Percentiles rank a stretch among this genome's conserved stretches.
These are phyloP conservation scores for Agriopis leucophaearia DNA, from an alignment of 2,888 invertebrate species.

Conservation along the genomic window DNA sequence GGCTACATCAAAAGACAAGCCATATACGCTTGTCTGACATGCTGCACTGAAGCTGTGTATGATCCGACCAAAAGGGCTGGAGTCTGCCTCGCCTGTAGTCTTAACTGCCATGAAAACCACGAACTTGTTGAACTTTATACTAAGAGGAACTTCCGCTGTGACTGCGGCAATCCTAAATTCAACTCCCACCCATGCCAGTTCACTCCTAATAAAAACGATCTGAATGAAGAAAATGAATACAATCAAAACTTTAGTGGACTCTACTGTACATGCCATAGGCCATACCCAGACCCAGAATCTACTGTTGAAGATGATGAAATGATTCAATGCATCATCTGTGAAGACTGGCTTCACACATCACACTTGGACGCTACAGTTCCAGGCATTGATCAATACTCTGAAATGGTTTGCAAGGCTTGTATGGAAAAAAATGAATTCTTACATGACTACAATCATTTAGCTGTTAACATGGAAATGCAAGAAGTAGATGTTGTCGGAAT, in stretches of 20 bases:
- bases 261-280: constrained; percentile 96
- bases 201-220: constrained; percentile 86
- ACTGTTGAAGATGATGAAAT: constrained; percentile 92
- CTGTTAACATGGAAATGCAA: constrained; percentile 65
- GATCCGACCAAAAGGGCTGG: constrained; percentile 90
- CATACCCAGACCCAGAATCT: constrained; percentile 97
- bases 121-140: constrained; percentile 98
- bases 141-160: constrained; percentile 97
- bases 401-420: constrained; percentile 94
- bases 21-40: constrained; percentile 97
- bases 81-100: constrained; percentile 97
- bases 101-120: constrained; percentile 98
- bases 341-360: constrained; percentile 98
- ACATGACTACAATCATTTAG: constrained; percentile 88
- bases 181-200: constrained; percentile 89
- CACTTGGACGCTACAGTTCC: constrained; percentile 89
- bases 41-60: constrained; percentile 89
- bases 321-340: constrained; percentile 98
- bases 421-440: constrained; percentile 92
- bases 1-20: constrained; percentile 97
- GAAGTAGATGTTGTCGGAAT: constrained; percentile 59
- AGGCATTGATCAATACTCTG: constrained; percentile 88
- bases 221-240: constrained; percentile 92
- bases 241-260: constrained; percentile 98
- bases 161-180: constrained; percentile 95